A percentile compares a stretch with the other conserved stretches of the same genome.
Conservation (phyloP, 2,797 vertebrate species). For the Telmatherina bonti region DNA sequence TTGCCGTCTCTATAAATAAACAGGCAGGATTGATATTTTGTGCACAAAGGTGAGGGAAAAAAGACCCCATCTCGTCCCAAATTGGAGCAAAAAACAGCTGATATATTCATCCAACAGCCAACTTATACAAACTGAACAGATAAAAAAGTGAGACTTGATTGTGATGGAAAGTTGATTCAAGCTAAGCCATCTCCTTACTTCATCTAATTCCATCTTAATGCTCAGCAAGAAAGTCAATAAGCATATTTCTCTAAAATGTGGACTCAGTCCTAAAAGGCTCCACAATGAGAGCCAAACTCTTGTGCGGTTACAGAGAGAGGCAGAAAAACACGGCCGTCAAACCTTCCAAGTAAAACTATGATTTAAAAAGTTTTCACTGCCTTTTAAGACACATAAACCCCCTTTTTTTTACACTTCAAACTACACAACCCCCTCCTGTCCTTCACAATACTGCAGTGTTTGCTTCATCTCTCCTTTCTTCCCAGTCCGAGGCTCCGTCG, state of each 20-base stretch:
- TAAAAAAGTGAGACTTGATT: not conserved
- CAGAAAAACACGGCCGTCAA: constrained; percentile 5
- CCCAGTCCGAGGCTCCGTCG: constrained; percentile 13
- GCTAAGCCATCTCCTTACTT: not conserved
- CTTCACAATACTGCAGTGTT: constrained; percentile 2
- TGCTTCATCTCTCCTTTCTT: constrained; percentile 1
- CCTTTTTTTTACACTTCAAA: not conserved
- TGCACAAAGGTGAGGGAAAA: not conserved
- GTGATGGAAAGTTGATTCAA: not conserved
- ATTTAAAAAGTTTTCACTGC: not conserved
- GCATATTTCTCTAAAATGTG: not conserved
- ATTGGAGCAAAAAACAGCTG: not conserved
- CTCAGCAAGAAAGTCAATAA: not conserved
- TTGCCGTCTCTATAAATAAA: not conserved
- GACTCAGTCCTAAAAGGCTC: constrained; percentile 3
- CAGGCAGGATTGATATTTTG: not conserved
- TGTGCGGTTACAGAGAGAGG: constrained; percentile 10
- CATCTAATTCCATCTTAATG: constrained; percentile 2
- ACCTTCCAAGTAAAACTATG: constrained; percentile 14
- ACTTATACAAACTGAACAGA: not conserved
- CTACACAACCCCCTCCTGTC: not conserved
- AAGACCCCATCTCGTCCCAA: not conserved
- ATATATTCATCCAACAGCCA: not conserved
- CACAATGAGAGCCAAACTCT: constrained; percentile 2
- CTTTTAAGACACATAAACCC: not conserved